Conservation (phyloP, 2,888 invertebrate species). For the Sabatieria punctata region DNA sequence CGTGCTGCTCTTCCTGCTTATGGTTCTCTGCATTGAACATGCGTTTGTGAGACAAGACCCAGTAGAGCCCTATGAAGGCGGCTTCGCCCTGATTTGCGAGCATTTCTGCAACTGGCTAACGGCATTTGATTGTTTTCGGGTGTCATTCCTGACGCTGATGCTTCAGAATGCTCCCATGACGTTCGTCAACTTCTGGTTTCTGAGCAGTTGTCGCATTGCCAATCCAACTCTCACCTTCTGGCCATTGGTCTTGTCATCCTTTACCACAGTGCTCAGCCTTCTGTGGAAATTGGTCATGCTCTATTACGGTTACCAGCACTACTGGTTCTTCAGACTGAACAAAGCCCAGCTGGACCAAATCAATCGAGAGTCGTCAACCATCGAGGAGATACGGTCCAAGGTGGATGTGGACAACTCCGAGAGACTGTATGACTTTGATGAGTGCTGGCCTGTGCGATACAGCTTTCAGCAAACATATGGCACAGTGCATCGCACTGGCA, state of each 20-base stretch:
- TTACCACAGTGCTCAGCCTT: slow-evolving; percentile 18
- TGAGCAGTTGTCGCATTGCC: slow-evolving; percentile 25
- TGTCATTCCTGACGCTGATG: slow-evolving; percentile 26
- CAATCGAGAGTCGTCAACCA: slow-evolving; percentile 7
- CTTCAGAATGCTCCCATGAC: slow-evolving; percentile 29
- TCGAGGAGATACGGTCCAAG: slow-evolving; percentile 7
- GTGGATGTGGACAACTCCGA: slow-evolving; percentile 4
- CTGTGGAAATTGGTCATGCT: slow-evolving; percentile 26
- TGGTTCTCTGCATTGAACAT: slow-evolving; percentile 27
- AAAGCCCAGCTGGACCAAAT: not conserved
- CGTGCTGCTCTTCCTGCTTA: slow-evolving; percentile 5
- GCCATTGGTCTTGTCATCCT: slow-evolving; percentile 23
- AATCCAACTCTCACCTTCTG: slow-evolving; percentile 21
- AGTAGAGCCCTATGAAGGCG: slow-evolving; percentile 26
- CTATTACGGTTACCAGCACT: slow-evolving; percentile 20
- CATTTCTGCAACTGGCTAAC: slow-evolving; percentile 24
- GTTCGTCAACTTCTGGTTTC: slow-evolving; percentile 26
- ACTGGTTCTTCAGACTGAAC: slow-evolving; percentile 2
- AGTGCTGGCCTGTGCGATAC: slow-evolving; percentile 23
- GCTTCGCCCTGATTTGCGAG: slow-evolving; percentile 24
- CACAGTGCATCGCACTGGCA: not conserved
- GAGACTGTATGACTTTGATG: slow-evolving; percentile 23
- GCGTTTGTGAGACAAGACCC: slow-evolving; percentile 27
- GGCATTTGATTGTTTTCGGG: slow-evolving; percentile 30
- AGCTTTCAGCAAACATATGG: not conserved